Conservation (phyloP, 2,113 vertebrate species). For the human (Homo sapiens) region DNA sequence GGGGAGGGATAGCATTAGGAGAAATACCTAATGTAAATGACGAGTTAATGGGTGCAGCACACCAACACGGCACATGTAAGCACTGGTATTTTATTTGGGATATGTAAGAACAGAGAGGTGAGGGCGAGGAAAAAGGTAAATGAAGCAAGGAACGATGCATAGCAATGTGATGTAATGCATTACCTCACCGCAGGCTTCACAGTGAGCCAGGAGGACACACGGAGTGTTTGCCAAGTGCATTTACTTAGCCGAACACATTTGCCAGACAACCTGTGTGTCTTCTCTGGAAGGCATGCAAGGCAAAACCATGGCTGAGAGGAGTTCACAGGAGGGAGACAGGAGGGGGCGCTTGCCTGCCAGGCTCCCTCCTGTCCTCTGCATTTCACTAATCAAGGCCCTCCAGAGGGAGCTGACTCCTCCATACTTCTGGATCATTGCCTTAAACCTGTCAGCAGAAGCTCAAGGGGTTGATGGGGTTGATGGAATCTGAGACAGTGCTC, state of each 20-base stretch:
- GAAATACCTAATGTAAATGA: no score
- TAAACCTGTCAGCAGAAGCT: neutral
- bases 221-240: neutral
- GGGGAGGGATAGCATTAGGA: no score
- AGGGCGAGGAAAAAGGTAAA: neutral
- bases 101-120: neutral
- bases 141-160: neutral
- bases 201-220: neutral
- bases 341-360: neutral
- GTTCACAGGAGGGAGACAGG: neutral
- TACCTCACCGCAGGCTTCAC: neutral
- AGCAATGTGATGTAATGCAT: neutral
- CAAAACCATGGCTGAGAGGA: neutral
- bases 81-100: neutral
- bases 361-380: neutral
- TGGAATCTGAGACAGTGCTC: neutral
- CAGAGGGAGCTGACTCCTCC: neutral
- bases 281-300: neutral
- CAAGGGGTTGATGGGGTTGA: neutral
- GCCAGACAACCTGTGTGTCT: neutral
- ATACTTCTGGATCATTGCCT: neutral
- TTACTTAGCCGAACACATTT: no score
- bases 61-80: no score
- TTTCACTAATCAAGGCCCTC: neutral
- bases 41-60: no score